phyloP scores from a whole-genome alignment of 2,797 vertebrate species.

The Rhynchonycteris naso region DNA sequence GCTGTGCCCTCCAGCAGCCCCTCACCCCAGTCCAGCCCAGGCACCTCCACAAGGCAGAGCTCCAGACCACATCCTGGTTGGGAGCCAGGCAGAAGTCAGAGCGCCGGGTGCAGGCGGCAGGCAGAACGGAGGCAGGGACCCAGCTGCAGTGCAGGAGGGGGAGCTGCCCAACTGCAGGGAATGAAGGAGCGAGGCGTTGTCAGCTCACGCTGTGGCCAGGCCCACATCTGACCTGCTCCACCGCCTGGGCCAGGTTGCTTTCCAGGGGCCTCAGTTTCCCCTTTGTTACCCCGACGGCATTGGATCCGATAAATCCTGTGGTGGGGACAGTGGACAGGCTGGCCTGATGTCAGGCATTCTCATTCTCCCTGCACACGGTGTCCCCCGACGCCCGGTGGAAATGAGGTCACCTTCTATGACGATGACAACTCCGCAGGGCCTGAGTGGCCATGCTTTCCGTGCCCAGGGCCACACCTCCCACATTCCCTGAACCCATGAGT shows the following conservation, averaged over 20 bases:
- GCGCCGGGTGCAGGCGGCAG: not conserved
- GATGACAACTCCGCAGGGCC: rapidly evolving
- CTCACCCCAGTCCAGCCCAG: not conserved
- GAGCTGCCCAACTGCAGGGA: not conserved
- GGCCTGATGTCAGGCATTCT: rapidly evolving
- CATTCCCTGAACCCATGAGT: rapidly evolving
- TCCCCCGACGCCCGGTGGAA: not conserved
- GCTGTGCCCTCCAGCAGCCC: not conserved
- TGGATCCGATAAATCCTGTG: rapidly evolving
- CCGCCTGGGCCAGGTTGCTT: too few species aligned
- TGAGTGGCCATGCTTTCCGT: not conserved
- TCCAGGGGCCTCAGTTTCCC: not conserved
- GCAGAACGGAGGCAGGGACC: rapidly evolving
- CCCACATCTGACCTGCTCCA: not conserved
- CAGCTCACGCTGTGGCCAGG: rapidly evolving
- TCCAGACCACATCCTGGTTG: not conserved
- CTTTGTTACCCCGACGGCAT: not conserved
- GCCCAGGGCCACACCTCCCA: rapidly evolving
- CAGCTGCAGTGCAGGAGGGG: not conserved
- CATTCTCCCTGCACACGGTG: rapidly evolving
- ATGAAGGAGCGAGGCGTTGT: rapidly evolving
- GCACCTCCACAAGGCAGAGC: not conserved
- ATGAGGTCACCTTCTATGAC: rapidly evolving
- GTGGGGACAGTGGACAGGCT: rapidly evolving
- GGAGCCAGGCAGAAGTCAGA: not conserved